A percentile compares a stretch with the other conserved stretches of the same genome.
These are phyloP conservation scores for Pseudocheirus occidentalis DNA, from an alignment of 2,797 vertebrate genomes.

Conservation along the genomic window DNA sequence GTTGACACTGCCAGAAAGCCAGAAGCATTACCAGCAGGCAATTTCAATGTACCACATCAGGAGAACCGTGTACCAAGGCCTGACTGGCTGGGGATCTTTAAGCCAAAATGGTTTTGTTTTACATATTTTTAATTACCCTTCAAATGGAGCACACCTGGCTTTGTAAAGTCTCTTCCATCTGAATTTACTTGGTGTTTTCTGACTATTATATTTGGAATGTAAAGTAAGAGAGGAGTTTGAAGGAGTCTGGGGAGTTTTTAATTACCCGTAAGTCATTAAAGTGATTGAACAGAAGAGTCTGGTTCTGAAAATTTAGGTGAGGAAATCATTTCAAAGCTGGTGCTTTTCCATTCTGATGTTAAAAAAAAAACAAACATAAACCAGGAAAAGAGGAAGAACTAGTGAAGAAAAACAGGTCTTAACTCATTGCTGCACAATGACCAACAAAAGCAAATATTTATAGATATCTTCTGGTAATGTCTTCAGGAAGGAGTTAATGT, in stretches of 20 bases:
- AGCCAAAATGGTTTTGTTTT: constrained; percentile 45
- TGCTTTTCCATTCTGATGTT: constrained; percentile 39
- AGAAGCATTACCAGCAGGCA: constrained; percentile 6
- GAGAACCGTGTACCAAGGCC: constrained; percentile 23
- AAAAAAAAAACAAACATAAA: constrained; percentile 48
- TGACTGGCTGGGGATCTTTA: constrained; percentile 28
- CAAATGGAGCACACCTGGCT: constrained; percentile 54
- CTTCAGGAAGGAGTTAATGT: constrained; percentile 17
- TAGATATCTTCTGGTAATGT: constrained; percentile 40
- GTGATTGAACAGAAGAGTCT: constrained; percentile 33
- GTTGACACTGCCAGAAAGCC: constrained; percentile 27
- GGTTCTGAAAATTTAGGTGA: constrained; percentile 50
- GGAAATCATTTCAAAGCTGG: constrained; percentile 56
- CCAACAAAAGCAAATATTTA: constrained; percentile 59
- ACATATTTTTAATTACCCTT: constrained; percentile 65
- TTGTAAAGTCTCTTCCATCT: constrained; percentile 50
- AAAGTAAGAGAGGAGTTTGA: constrained; percentile 24
- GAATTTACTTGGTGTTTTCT: constrained; percentile 56
- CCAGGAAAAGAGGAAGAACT: constrained; percentile 46
- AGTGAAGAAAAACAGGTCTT: constrained; percentile 63
- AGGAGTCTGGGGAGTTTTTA: constrained; percentile 36
- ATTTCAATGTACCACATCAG: constrained; percentile 15
- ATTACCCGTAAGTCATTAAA: constrained; percentile 41
- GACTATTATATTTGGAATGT: constrained; percentile 50
- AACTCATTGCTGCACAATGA: constrained; percentile 59